These are phyloP conservation scores for Myotis findleyi DNA, from an alignment of 2,797 vertebrate species.

Conservation along the genomic window DNA sequence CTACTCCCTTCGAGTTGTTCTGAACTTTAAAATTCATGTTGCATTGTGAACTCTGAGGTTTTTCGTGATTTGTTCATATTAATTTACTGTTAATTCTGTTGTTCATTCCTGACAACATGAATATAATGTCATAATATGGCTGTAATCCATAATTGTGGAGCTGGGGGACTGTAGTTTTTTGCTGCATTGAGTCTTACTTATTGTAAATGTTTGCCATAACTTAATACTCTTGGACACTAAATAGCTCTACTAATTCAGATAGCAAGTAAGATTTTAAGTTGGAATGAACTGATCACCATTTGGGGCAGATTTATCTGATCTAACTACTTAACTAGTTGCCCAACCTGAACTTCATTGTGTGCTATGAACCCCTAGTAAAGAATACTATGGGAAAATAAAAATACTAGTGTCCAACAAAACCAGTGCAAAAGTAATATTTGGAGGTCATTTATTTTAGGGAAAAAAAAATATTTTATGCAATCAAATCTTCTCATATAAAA, in stretches of 20 bases:
- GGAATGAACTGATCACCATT: neutral
- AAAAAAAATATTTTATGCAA: neutral
- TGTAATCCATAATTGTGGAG: too few species aligned
- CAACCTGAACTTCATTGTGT: neutral
- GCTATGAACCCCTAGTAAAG: neutral
- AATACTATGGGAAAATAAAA: rapidly evolving
- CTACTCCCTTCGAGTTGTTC: neutral
- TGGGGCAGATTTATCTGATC: neutral
- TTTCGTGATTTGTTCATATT: neutral
- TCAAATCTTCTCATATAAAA: neutral
- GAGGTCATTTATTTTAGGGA: neutral
- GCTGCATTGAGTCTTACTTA: neutral
- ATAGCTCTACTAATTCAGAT: neutral
- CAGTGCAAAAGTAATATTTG: conserved; percentile 24
- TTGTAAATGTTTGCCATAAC: neutral
- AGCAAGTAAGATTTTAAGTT: conserved; percentile 23
- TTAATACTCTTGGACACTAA: neutral
- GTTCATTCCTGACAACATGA: neutral
- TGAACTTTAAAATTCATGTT: conserved; percentile 32
- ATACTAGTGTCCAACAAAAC: neutral
- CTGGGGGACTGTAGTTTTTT: neutral
- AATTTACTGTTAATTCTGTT: neutral
- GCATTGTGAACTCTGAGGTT: neutral
- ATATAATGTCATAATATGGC: neutral
- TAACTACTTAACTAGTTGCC: neutral